These are phyloP conservation scores for Xenopus borealis DNA, from an alignment of 2,113 vertebrate genomes.

Conservation along the genomic window DNA sequence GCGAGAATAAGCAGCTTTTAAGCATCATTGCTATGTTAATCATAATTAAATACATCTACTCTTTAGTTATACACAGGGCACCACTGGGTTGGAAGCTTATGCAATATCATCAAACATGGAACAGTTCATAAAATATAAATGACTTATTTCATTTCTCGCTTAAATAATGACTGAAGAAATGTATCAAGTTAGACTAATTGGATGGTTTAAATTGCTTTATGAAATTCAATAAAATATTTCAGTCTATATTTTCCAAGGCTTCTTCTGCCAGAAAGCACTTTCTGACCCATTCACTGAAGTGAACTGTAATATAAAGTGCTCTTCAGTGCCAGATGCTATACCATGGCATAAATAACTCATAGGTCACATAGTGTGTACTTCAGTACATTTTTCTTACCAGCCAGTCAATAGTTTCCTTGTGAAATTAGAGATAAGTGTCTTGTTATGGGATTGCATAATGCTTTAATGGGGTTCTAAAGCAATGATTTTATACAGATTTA, in stretches of 20 bases:
- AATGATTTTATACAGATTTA: constrained; percentile 1
- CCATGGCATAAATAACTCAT: neutral
- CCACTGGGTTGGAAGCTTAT: neutral
- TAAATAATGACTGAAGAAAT: constrained; percentile 1
- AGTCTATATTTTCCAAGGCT: neutral
- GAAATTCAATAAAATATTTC: neutral
- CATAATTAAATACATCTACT: neutral
- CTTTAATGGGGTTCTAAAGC: constrained; percentile 2
- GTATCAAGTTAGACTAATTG: neutral
- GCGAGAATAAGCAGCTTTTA: too few species aligned
- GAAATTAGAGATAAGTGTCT: constrained; percentile 2
- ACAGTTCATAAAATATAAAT: neutral
- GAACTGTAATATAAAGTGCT: constrained; percentile 5
- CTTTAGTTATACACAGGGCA: neutral
- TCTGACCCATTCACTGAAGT: neutral
- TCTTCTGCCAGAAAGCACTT: neutral
- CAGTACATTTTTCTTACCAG: neutral
- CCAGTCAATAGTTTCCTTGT: neutral
- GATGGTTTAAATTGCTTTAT: neutral
- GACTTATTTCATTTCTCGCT: neutral
- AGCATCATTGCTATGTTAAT: neutral
- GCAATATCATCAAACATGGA: neutral
- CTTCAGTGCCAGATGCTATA: neutral
- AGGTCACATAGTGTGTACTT: neutral
- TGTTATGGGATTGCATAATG: constrained; percentile 1